Conservation (phyloP, 2,797 vertebrate species). For the Enteromius mattozi region DNA sequence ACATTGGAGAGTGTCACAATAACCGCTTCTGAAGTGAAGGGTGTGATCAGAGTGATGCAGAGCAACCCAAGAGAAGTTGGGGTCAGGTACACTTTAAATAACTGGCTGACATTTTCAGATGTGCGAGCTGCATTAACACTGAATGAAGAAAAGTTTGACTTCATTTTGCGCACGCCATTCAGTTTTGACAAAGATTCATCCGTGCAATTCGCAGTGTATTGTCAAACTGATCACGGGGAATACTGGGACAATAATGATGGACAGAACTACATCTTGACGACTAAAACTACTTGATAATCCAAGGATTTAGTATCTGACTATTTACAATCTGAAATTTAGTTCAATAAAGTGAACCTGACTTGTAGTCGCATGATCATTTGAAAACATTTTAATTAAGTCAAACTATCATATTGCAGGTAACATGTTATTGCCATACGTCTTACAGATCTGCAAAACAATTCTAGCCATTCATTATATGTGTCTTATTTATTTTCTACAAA, state of each 20-base stretch:
- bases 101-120: slow-evolving; percentile 81
- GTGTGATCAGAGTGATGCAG: slow-evolving; percentile 60
- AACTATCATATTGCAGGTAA: not conserved
- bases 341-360: not conserved
- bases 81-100: slow-evolving; percentile 80
- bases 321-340: not conserved
- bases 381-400: not conserved
- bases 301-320: not conserved
- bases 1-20: slow-evolving; percentile 74
- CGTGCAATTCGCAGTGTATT: slow-evolving; percentile 79
- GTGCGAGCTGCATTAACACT: slow-evolving; percentile 64
- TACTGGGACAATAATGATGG: slow-evolving; percentile 82
- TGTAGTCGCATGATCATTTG: not conserved
- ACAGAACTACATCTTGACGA: slow-evolving; percentile 74
- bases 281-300: not conserved
- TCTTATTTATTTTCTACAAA: slow-evolving; percentile 2
- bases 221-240: slow-evolving; percentile 69
- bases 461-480: not conserved
- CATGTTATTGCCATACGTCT: not conserved
- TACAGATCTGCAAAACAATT: not conserved
- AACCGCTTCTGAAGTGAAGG: slow-evolving; percentile 58
- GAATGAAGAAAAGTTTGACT: slow-evolving; percentile 64
- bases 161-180: slow-evolving; percentile 72
- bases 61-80: slow-evolving; percentile 67
- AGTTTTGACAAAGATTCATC: slow-evolving; percentile 64